phyloP scores from a whole-genome alignment of 2,888 invertebrate genomes.

The Pristionchus maxplancki region DNA sequence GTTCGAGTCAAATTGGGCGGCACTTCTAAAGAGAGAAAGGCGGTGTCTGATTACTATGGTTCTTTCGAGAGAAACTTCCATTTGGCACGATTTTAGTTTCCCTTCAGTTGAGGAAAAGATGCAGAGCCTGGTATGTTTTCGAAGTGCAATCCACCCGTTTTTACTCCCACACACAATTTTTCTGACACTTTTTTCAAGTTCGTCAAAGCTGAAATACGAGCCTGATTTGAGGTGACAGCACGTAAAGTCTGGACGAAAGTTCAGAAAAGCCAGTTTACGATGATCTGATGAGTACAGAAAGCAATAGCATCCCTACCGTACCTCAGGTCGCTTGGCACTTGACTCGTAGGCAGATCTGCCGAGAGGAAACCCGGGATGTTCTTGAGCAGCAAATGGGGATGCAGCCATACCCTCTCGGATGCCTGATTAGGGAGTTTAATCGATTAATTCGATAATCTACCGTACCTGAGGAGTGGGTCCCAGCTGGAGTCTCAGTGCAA shows the following conservation, averaged over 20 bases:
- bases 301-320: background rate
- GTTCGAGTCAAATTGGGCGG: background rate
- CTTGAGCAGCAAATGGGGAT: slow-evolving; percentile 66
- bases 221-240: slow-evolving; percentile 8
- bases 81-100: background rate
- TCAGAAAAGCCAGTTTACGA: background rate
- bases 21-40: background rate
- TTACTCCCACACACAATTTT: background rate
- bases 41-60: background rate
- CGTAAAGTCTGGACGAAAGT: background rate
- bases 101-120: background rate
- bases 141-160: background rate
- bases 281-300: background rate
- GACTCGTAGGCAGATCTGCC: slow-evolving; percentile 3
- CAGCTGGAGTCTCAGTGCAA: slow-evolving; percentile 70
- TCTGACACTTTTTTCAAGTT: slow-evolving; percentile 1
- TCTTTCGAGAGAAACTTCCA: background rate
- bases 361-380: slow-evolving; percentile 54
- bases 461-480: slow-evolving; percentile 56
- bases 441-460: background rate
- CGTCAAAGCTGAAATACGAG: background rate
- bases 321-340: slow-evolving; percentile 49
- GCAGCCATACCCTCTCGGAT: slow-evolving; percentile 71
- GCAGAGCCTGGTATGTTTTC: background rate
- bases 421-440: slow-evolving; percentile 48